Conservation (phyloP, 2,888 invertebrate genomes). For the Thumatha senex region DNA sequence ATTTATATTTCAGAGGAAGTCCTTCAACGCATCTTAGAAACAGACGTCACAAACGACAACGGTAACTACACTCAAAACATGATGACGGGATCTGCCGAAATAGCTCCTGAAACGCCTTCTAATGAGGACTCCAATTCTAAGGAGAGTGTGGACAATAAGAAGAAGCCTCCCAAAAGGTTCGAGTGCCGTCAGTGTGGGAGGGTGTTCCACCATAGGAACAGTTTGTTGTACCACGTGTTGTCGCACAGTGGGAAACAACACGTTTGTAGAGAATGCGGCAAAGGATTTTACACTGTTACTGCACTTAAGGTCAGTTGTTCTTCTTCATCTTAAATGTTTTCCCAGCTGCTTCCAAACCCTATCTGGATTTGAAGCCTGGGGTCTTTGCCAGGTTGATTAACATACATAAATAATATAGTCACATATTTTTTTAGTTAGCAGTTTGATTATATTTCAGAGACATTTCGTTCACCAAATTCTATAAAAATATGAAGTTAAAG, state of each 20-base stretch:
- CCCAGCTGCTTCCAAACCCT: too few relatives aligned
- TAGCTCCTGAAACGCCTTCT: slow-evolving; percentile 12
- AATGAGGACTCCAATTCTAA: slow-evolving; percentile 8
- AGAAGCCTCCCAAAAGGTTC: slow-evolving; percentile 57
- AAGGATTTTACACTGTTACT: slow-evolving; percentile 91
- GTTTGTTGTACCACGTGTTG: slow-evolving; percentile 91
- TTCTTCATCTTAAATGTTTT: too few relatives aligned
- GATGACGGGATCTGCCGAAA: slow-evolving; percentile 32
- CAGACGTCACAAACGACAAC: slow-evolving; percentile 46
- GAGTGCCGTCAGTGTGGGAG: slow-evolving; percentile 88
- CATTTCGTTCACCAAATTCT: too few relatives aligned
- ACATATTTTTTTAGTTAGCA: too few relatives aligned
- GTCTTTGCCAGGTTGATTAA: too few relatives aligned
- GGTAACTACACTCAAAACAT: slow-evolving; percentile 46
- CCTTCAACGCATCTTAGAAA: slow-evolving; percentile 68
- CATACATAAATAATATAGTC: too few relatives aligned
- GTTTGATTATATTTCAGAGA: too few relatives aligned
- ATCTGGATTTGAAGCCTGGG: too few relatives aligned
- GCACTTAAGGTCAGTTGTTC: slow-evolving; percentile 90
- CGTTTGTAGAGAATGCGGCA: slow-evolving; percentile 90
- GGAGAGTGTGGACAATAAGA: slow-evolving; percentile 25
- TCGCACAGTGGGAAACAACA: slow-evolving; percentile 91
- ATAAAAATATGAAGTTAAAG: too few relatives aligned
- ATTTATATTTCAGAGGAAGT: slow-evolving; percentile 60
- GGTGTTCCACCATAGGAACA: slow-evolving; percentile 91